phyloP scores from a whole-genome alignment of 2,888 invertebrate genomes.

The Apodemia zela region DNA sequence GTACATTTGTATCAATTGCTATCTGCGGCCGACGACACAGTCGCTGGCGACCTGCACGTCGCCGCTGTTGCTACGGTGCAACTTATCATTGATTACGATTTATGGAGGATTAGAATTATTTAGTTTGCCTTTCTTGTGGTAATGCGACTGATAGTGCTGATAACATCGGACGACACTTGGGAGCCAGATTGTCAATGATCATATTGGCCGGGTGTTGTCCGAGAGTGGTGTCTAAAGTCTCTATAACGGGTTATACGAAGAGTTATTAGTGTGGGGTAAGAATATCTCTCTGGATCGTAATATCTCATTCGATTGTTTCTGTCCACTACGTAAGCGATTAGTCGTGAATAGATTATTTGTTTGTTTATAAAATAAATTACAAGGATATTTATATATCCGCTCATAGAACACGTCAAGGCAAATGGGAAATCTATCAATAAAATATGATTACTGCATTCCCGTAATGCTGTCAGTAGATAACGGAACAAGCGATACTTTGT shows the following conservation, averaged over 20 bases:
- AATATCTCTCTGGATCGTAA: too few relatives aligned
- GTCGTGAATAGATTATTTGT: too few relatives aligned
- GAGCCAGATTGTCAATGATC: too few relatives aligned
- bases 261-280: too few relatives aligned
- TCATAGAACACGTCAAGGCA: too few relatives aligned
- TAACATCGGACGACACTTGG: neutral
- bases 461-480: neutral
- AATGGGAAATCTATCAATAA: neutral
- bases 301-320: too few relatives aligned
- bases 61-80: neutral
- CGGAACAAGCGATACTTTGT: neutral
- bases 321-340: too few relatives aligned
- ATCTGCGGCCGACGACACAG: constrained; percentile 14
- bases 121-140: neutral
- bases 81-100: neutral
- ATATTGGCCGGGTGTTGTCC: too few relatives aligned
- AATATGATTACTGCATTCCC: neutral
- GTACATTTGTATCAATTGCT: constrained; percentile 20
- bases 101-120: neutral
- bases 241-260: too few relatives aligned
- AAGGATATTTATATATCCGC: too few relatives aligned
- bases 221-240: too few relatives aligned
- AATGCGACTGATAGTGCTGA: neutral
- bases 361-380: too few relatives aligned
- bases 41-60: neutral